A percentile compares a stretch with the other conserved stretches of the same genome.
These are phyloP conservation scores for Hemitrygon akajei DNA, from an alignment of 2,797 vertebrate genomes.

Conservation along the genomic window DNA sequence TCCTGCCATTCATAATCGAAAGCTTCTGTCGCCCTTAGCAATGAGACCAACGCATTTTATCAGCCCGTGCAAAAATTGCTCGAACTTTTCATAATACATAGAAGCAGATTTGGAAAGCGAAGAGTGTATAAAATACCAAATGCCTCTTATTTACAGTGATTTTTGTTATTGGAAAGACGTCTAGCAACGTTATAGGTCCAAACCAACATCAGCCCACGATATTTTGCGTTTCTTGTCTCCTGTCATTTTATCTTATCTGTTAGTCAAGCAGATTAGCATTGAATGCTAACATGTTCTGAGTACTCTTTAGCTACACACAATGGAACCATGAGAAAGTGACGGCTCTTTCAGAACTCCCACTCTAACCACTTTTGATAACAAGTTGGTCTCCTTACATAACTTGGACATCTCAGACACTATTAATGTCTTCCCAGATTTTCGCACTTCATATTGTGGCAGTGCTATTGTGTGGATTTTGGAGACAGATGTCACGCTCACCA, in stretches of 20 bases:
- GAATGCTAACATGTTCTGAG: neutral
- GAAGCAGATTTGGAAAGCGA: neutral
- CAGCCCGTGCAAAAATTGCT: neutral
- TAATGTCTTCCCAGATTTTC: neutral
- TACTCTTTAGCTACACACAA: neutral
- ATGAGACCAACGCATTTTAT: too few relatives aligned
- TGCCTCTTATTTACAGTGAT: neutral
- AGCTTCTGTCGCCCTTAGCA: neutral
- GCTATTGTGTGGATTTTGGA: neutral
- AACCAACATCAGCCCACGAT: neutral
- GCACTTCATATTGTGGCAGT: neutral
- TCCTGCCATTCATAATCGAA: too few relatives aligned
- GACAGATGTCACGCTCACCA: neutral
- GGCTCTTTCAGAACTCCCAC: constrained; percentile 28
- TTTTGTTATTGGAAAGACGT: neutral
- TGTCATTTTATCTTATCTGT: neutral
- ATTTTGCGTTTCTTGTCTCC: neutral
- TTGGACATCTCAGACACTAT: too few relatives aligned
- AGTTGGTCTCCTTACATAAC: neutral
- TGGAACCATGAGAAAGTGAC: neutral
- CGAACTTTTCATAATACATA: neutral
- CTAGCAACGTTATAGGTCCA: neutral
- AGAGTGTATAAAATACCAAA: neutral
- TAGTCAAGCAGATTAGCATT: neutral
- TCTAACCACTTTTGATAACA: constrained; percentile 12